Evolutionary conservation across 1,140 invertebrate genomes (phyloP).

Genomic region (Aporrectodea caliginosa): DNA sequence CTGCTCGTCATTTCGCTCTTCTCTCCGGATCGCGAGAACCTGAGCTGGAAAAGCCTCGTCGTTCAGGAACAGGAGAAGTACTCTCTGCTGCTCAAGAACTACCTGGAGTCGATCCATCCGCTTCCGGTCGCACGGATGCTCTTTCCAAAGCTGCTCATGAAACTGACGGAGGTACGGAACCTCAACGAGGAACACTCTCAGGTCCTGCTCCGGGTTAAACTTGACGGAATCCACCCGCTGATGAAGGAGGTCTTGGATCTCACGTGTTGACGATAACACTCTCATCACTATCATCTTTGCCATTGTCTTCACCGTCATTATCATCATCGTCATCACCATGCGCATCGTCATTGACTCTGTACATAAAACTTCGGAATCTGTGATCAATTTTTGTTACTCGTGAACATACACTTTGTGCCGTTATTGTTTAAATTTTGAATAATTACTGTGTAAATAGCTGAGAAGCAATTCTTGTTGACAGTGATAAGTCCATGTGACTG

Average conservation of each 20-base stretch:
- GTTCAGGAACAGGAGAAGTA: conserved; percentile 57
- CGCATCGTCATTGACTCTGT: too few relatives aligned
- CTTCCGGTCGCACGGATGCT: conserved; percentile 45
- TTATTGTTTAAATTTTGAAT: too few relatives aligned
- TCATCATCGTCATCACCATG: too few relatives aligned
- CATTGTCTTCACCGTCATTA: too few relatives aligned
- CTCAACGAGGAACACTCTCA: conserved; percentile 55
- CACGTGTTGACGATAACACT: too few relatives aligned
- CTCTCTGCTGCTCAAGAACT: conserved; percentile 55
- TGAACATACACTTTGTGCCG: too few relatives aligned
- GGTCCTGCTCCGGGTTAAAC: not conserved
- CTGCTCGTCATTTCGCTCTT: conserved; percentile 58
- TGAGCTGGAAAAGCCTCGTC: conserved; percentile 48
- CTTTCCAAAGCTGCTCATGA: conserved; percentile 59
- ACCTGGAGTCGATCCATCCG: conserved; percentile 57
- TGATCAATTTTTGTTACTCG: too few relatives aligned
- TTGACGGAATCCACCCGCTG: not conserved
- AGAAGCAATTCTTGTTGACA: too few relatives aligned
- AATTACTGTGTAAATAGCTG: too few relatives aligned
- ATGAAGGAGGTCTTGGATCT: not conserved
- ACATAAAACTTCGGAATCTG: too few relatives aligned
- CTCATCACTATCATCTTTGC: too few relatives aligned
- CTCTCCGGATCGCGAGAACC: conserved; percentile 56
- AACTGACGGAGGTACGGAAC: conserved; percentile 59
- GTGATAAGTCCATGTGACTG: too few relatives aligned